phyloP scores from a whole-genome alignment of 2,797 vertebrate genomes.

The Mionectes olivaceus region DNA sequence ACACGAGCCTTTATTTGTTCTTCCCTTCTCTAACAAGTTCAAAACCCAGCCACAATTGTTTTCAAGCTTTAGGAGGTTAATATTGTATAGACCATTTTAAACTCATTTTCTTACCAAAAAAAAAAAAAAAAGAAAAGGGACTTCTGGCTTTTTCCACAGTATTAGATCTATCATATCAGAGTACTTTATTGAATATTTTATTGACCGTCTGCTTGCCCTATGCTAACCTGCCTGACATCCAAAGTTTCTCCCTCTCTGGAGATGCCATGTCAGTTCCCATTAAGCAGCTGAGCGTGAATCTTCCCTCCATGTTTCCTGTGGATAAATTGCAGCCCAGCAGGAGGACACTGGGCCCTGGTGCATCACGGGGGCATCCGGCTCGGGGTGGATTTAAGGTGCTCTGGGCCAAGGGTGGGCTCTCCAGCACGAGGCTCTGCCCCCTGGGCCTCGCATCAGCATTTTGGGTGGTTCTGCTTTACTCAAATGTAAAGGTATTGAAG shows the following conservation, averaged over 20 bases:
- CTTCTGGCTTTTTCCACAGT: conserved; percentile 70
- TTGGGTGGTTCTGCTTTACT: neutral
- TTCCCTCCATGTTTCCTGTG: conserved; percentile 86
- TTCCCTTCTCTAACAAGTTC: neutral
- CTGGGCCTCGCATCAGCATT: neutral
- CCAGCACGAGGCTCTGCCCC: neutral
- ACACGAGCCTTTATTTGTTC: neutral
- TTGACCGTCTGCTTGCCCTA: conserved; percentile 89
- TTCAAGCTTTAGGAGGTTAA: neutral
- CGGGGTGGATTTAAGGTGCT: conserved; percentile 10
- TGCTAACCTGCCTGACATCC: conserved; percentile 90
- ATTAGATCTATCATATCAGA: conserved; percentile 90
- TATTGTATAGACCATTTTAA: neutral
- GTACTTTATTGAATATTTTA: conserved; percentile 93
- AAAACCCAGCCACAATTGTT: neutral
- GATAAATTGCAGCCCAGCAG: conserved; percentile 86
- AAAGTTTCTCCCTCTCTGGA: conserved; percentile 87
- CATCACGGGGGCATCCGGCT: neutral
- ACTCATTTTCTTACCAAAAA: neutral
- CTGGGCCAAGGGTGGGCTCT: neutral
- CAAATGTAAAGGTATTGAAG: neutral
- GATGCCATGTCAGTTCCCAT: conserved; percentile 85
- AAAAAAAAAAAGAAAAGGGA: neutral
- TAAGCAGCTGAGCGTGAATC: conserved; percentile 85
- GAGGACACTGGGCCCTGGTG: conserved; percentile 44